Evolutionary conservation across 2,113 vertebrate genomes (phyloP).

Genomic region (Piaya cayana): DNA sequence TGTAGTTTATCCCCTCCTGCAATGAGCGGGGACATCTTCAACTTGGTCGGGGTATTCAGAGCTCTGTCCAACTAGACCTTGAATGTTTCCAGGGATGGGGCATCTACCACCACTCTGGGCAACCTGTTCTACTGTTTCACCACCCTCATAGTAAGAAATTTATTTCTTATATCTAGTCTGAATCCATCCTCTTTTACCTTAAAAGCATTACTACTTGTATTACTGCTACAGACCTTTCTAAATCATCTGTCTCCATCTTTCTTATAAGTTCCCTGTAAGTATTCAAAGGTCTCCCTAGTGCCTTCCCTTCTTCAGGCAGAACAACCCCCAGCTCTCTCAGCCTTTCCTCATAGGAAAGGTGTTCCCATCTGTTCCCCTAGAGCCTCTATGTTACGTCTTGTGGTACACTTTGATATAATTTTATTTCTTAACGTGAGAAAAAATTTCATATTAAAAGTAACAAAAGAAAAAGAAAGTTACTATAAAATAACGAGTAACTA

Average conservation of each 20-base stretch:
- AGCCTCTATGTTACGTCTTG: neutral
- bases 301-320: neutral
- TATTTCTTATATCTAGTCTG: too few species aligned
- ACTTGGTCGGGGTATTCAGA: neutral
- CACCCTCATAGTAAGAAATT: too few species aligned
- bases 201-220: too few species aligned
- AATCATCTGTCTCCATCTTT: neutral
- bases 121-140: too few species aligned
- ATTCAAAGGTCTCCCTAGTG: neutral
- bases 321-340: neutral
- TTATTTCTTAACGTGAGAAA: neutral
- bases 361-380: neutral
- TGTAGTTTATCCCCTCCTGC: neutral
- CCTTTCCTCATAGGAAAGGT: neutral
- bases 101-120: too few species aligned
- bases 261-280: neutral
- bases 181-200: too few species aligned
- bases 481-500: neutral
- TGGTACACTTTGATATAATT: neutral
- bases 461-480: neutral
- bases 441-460: neutral
- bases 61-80: accelerated
- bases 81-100: too few species aligned
- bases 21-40: neutral
- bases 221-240: too few species aligned